Conservation (phyloP, 2,888 invertebrate genomes). For the Melanchra persicariae region DNA sequence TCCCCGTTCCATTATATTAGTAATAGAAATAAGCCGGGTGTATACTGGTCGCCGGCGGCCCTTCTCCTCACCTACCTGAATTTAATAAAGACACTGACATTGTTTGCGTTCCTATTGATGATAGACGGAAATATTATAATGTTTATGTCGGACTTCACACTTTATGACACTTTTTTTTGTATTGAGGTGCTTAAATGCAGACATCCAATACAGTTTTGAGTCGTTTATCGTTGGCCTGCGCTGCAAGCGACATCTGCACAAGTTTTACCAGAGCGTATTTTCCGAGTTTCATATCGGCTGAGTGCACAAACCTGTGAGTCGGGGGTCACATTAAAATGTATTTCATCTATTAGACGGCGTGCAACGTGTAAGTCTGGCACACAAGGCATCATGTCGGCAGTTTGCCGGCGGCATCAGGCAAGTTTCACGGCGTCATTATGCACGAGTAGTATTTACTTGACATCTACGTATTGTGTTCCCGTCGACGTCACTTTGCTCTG, state of each 20-base stretch:
- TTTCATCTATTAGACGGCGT: slow-evolving; percentile 37
- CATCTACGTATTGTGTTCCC: slow-evolving; percentile 12
- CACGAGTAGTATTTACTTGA: slow-evolving; percentile 40
- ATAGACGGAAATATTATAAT: slow-evolving; percentile 43
- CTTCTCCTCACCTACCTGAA: slow-evolving; percentile 45
- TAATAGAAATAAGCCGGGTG: slow-evolving; percentile 55
- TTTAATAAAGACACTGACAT: slow-evolving; percentile 57
- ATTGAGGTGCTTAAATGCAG: slow-evolving; percentile 8
- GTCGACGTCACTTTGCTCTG: slow-evolving; percentile 15
- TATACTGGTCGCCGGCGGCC: slow-evolving; percentile 39
- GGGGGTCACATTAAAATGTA: slow-evolving; percentile 46
- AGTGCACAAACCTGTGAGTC: slow-evolving; percentile 28
- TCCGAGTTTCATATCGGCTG: slow-evolving; percentile 22
- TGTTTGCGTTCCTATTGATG: slow-evolving; percentile 47
- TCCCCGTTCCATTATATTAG: slow-evolving; percentile 56
- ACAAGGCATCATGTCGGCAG: slow-evolving; percentile 42
- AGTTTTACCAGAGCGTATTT: slow-evolving; percentile 30
- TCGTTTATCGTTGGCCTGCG: slow-evolving; percentile 35
- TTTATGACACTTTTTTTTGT: slow-evolving; percentile 1
- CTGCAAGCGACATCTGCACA: slow-evolving; percentile 28
- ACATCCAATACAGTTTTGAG: slow-evolving; percentile 34
- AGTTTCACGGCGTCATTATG: slow-evolving; percentile 50
- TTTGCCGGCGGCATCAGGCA: slow-evolving; percentile 31
- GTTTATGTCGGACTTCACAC: slow-evolving; percentile 15
- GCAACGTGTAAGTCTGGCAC: slow-evolving; percentile 35